A percentile compares a stretch with the other conserved stretches of the same genome.
Evolutionary conservation across 2,797 vertebrate species (phyloP).

Genomic region (Perodicticus potto): DNA sequence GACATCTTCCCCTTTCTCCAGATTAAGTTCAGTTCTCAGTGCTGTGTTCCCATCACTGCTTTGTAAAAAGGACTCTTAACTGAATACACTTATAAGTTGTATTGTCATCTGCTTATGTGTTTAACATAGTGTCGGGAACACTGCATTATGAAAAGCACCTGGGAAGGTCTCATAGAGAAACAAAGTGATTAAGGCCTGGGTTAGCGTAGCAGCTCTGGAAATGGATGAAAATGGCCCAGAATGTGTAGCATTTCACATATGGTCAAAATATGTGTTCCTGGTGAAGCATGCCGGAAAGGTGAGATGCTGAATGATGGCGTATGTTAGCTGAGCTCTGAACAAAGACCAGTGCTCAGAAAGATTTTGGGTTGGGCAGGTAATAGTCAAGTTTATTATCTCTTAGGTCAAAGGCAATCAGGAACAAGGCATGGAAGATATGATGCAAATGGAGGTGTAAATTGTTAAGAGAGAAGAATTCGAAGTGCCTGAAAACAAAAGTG

Average conservation of each 20-base stretch:
- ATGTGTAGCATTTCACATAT: neutral
- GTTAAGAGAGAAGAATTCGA: conserved; percentile 21
- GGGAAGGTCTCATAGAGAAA: neutral
- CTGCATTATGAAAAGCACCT: neutral
- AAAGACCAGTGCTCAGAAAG: neutral
- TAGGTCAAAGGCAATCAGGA: conserved; percentile 32
- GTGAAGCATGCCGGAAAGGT: neutral
- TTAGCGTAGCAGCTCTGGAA: neutral
- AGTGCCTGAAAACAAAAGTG: neutral
- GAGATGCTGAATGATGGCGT: neutral
- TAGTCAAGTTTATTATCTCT: neutral
- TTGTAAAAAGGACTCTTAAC: neutral
- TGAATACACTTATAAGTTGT: neutral
- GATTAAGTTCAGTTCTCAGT: neutral
- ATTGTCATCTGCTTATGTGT: neutral
- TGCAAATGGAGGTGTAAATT: neutral
- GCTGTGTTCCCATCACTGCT: neutral
- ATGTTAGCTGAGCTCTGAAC: neutral
- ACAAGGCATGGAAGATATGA: neutral
- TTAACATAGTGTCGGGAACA: neutral
- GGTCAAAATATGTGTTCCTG: neutral
- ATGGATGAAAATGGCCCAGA: neutral
- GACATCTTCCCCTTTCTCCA: neutral
- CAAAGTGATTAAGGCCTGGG: neutral
- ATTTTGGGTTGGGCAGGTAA: neutral